Base-by-base conservation (phyloP, 2,888 invertebrate species). In the Eledona agricola region DNA sequence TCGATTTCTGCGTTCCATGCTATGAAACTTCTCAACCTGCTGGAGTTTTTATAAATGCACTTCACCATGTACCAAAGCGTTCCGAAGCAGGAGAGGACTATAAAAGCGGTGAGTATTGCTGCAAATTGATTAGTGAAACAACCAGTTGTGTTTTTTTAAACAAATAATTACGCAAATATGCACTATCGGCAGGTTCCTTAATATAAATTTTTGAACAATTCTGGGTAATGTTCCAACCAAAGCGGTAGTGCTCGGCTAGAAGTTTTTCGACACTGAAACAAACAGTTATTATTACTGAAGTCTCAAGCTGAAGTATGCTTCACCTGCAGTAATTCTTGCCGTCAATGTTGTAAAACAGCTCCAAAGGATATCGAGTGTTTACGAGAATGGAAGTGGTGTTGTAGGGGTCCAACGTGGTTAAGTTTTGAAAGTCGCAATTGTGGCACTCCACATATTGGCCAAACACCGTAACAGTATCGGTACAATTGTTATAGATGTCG, bases 21-120 rank as follows among this genome's bases (percentile, higher is more conserved):
- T 11, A 72, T 43, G 6, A 70, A 43, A 32, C 55, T 59, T 46
- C 70, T 61, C 13, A 72, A 49, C 42, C 69, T 63, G 12, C 67
- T 65, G 57, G 71, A 69, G 46, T 69, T 67, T 56, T 74, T 77
- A 55, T 77, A 77, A 53, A 77, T 74, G 59, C 76, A 75, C 62
- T 77, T 77, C 2, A 77, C 67, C 74, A 77, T 73, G 60, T 77
- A 77, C 77, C 77, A 77, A 6, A 76, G 52, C 3, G 77, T 77
- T 7, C 77, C 77, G 63, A 77, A 77, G 42, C 71, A 71, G 54
- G 75, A 75, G 12, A 77, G 65, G 12, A 75, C 68, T 38, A 77
- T 74, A 58, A 76, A 75, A 34, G 77, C 77, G 60, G 70, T 74
- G 28, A 77, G 61, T 51, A 77, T 76, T 7, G 77, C 77, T 77